A percentile compares a stretch with the other conserved stretches of the same genome.
phyloP scores from a whole-genome alignment of 2,888 invertebrate genomes.

The Athalia rosae region DNA sequence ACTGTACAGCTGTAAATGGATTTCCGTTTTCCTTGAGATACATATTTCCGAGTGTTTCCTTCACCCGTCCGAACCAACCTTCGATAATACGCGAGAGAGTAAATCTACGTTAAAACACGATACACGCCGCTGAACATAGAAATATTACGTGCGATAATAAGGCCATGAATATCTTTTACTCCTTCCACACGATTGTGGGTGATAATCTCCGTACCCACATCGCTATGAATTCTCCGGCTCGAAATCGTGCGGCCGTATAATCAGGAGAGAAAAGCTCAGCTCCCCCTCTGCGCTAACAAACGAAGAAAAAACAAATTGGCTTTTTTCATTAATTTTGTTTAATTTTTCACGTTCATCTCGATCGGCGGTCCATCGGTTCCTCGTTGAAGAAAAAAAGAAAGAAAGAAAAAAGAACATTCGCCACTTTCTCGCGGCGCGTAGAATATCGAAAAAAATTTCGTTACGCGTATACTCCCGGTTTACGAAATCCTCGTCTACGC shows the following conservation, averaged over 20 bases:
- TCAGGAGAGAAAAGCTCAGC: background rate
- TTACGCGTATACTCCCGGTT: too few species aligned
- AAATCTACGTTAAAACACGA: slow-evolving; percentile 32
- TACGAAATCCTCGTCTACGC: too few species aligned
- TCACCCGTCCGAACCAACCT: background rate
- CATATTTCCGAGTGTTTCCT: slow-evolving; percentile 15
- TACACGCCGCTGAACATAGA: slow-evolving; percentile 30
- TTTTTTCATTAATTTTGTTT: too few species aligned
- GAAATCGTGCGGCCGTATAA: background rate
- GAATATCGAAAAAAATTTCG: too few species aligned
- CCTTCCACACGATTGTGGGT: background rate
- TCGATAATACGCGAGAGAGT: slow-evolving; percentile 17
- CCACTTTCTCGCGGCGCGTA: too few species aligned
- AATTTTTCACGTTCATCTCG: too few species aligned
- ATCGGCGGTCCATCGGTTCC: too few species aligned
- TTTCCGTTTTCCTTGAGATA: slow-evolving; percentile 10
- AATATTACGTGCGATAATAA: background rate
- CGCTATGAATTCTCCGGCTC: background rate
- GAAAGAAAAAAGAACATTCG: too few species aligned
- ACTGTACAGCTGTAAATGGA: background rate
- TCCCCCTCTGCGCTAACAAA: too few species aligned
- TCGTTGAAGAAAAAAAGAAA: too few species aligned
- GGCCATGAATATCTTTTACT: slow-evolving; percentile 38
- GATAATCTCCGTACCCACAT: background rate
- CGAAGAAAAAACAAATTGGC: too few species aligned